Conservation (phyloP, 2,888 invertebrate genomes). For the Heliconius aoede region DNA sequence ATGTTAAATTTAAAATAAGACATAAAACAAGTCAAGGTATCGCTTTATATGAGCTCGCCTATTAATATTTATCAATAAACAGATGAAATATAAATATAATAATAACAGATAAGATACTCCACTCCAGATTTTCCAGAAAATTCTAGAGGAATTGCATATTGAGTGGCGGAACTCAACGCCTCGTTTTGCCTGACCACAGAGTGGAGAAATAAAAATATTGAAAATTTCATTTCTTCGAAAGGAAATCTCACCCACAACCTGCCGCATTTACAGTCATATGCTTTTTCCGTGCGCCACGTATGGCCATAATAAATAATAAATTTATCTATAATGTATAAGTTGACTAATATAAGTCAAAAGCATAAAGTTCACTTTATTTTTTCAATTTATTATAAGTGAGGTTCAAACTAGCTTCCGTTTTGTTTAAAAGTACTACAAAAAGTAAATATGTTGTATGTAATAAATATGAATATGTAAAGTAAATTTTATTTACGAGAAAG, state of each 20-base stretch:
- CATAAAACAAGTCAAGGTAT: neutral
- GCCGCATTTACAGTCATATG: no score
- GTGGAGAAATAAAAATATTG: no score
- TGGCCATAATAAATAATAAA: no score
- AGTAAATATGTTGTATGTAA: neutral
- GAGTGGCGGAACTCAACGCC: no score
- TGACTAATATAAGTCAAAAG: neutral
- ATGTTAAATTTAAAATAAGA: constrained; percentile 1
- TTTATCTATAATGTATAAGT: neutral
- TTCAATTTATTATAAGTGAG: neutral
- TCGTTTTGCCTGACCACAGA: no score
- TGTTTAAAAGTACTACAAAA: neutral
- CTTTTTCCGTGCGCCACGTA: no score
- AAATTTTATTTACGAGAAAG: neutral
- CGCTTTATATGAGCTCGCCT: neutral
- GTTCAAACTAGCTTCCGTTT: neutral
- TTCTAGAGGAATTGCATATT: no score
- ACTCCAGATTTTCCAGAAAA: no score
- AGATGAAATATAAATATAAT: no score
- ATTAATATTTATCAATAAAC: neutral
- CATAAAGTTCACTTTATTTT: neutral
- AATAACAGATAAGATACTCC: no score
- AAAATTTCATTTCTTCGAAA: no score
- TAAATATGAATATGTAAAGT: neutral
- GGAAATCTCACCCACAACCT: no score